Percentiles rank a stretch among this genome's conserved stretches.
Conservation (phyloP, 2,113 vertebrate species). For the Seriola rivoliana region DNA sequence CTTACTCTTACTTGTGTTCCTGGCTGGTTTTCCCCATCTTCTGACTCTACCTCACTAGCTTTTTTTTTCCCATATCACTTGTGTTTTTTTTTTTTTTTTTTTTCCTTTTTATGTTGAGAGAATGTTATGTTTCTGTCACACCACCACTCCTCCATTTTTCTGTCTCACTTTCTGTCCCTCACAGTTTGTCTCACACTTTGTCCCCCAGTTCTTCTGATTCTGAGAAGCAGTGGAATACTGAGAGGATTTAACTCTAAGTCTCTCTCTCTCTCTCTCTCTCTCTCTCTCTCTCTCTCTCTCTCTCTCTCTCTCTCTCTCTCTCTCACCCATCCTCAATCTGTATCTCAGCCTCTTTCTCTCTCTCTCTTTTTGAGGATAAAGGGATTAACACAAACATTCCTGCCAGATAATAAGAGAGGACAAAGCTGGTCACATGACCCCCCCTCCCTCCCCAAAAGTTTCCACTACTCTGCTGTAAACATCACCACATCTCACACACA, state of each 20-base stretch:
- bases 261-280: neutral
- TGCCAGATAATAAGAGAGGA: slow-evolving; percentile 76
- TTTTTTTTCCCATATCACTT: neutral
- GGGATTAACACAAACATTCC: slow-evolving; percentile 80
- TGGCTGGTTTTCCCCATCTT: neutral
- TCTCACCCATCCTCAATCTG: slow-evolving; percentile 17
- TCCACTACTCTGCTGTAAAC: slow-evolving; percentile 74
- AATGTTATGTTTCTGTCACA: slow-evolving; percentile 21
- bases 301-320: slow-evolving; percentile 7
- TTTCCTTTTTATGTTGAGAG: neutral
- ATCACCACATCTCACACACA: slow-evolving; percentile 40
- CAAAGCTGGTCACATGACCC: slow-evolving; percentile 77
- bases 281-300: slow-evolving; percentile 4
- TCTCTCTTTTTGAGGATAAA: slow-evolving; percentile 73
- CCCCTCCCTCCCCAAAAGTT: slow-evolving; percentile 63
- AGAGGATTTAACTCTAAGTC: slow-evolving; percentile 32
- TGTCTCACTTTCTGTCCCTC: slow-evolving; percentile 5
- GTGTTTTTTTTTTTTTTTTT: neutral
- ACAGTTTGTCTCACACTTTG: slow-evolving; percentile 12
- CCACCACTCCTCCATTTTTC: neutral
- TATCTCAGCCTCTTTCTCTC: slow-evolving; percentile 21
- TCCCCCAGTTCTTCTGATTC: slow-evolving; percentile 28
- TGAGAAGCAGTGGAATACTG: slow-evolving; percentile 37
- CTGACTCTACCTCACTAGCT: neutral
- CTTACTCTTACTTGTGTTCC: neutral